Base-by-base conservation (phyloP, 1,140 invertebrate species). In the Antheraea mylitta region DNA sequence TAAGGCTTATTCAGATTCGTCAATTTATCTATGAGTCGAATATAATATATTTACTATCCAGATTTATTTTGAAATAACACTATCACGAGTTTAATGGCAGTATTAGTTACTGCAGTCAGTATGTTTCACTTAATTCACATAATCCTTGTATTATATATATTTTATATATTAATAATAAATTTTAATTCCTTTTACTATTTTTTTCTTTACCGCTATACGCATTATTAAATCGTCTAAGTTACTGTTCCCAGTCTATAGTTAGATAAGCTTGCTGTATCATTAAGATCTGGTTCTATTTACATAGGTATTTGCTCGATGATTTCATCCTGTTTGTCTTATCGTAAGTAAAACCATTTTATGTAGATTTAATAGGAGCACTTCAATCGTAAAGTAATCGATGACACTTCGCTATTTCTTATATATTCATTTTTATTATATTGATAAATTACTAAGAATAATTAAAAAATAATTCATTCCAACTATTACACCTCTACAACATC, bases 1-100 rank as follows among this genome's bases (percentile, higher is more conserved):
- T 30, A 4, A 4, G 1, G 22, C 22, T 30, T 30, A 30, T 30
- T 30, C 22, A 30, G 22, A 30, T 30, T 2, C 38, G 7, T 42
- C 3, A 42, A 30, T 30, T 30, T 42, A 79, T 77, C 72, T 72
- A 74, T 75, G 70, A 69, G 71, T 77, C 30, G 66, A 65, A 74
- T 42, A 58, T 64, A 73, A 73, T 81, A 77, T 85, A 66, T 65
- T 58, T 67, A 67, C 64, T 77, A 67, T 76, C 67, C 72, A 69
- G 71, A 77, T 76, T 82, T 79, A 84, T 86, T 82, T 87, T 89
- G 83, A 87, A 89, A 79, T 75, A 76, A 67, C 70, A 70, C 76
- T 83, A 82, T 84, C 81, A 81, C 59, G 64, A 48, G 63, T 58
- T 58, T 58, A 85, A 85, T 87, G 88, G 88, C 89, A 90, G 88